Conservation (phyloP, 2,113 vertebrate species). For the Toxotes chatareus region DNA sequence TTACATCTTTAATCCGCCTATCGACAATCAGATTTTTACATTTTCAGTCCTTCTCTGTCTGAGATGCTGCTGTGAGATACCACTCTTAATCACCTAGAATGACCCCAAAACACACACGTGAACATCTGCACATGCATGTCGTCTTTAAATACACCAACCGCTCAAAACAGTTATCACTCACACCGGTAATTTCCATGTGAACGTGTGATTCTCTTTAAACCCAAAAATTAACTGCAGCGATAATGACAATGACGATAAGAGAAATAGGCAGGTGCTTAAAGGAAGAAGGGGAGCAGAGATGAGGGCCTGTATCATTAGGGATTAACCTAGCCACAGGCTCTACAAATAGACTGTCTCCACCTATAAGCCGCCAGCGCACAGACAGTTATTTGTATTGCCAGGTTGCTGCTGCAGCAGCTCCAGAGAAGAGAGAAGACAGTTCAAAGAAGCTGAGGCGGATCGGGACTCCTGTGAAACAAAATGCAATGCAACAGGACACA, state of each 20-base stretch:
- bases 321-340: slow-evolving; percentile 82
- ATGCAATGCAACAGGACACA: slow-evolving; percentile 60
- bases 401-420: slow-evolving; percentile 75
- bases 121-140: background rate
- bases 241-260: slow-evolving; percentile 65
- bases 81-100: background rate
- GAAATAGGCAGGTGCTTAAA: slow-evolving; percentile 72
- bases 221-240: slow-evolving; percentile 45
- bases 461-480: slow-evolving; percentile 65
- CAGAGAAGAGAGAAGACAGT: slow-evolving; percentile 65
- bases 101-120: background rate
- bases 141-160: slow-evolving; percentile 30
- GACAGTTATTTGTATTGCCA: slow-evolving; percentile 80
- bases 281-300: slow-evolving; percentile 61
- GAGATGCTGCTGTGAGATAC: background rate
- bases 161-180: slow-evolving; percentile 34
- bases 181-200: slow-evolving; percentile 34
- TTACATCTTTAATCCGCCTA: background rate
- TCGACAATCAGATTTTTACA: background rate
- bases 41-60: background rate
- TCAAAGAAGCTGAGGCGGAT: slow-evolving; percentile 68
- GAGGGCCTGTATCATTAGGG: slow-evolving; percentile 79
- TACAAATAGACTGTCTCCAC: slow-evolving; percentile 83
- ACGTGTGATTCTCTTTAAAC: slow-evolving; percentile 41
- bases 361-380: slow-evolving; percentile 77